These are phyloP conservation scores for Lethocerus indicus DNA, from an alignment of 1,140 invertebrate species.

Conservation along the genomic window DNA sequence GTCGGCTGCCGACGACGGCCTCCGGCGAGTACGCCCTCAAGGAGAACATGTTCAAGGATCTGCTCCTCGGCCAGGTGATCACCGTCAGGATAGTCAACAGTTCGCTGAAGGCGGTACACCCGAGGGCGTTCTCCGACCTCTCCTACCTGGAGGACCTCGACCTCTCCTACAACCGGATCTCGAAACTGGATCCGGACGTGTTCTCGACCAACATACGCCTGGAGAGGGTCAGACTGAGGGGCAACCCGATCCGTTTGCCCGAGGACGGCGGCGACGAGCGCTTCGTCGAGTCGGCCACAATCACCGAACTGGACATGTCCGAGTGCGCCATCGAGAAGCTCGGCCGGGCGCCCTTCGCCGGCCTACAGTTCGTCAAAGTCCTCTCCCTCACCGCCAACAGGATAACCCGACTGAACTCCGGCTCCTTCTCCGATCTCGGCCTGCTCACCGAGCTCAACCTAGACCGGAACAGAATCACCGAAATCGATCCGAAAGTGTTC, in stretches of 20 bases:
- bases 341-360: constrained; percentile 38
- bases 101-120: constrained; percentile 23
- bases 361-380: constrained; percentile 39
- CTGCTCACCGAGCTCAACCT: constrained; percentile 46
- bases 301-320: constrained; percentile 46
- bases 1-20: background rate
- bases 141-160: constrained; percentile 44
- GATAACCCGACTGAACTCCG: constrained; percentile 36
- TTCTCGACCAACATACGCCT: constrained; percentile 44
- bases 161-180: constrained; percentile 41
- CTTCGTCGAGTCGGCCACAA: constrained; percentile 36
- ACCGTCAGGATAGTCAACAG: constrained; percentile 26
- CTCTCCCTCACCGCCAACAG: constrained; percentile 44
- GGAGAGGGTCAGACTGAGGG: constrained; percentile 41
- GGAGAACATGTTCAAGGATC: constrained; percentile 2
- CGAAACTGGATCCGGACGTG: constrained; percentile 40
- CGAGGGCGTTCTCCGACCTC: constrained; percentile 42
- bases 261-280: constrained; percentile 21
- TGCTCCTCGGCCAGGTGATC: background rate
- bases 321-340: constrained; percentile 38
- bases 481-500: constrained; percentile 37
- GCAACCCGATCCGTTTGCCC: constrained; percentile 29
- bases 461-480: constrained; percentile 38
- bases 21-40: no score
- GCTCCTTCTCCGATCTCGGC: constrained; percentile 35